phyloP scores from a whole-genome alignment of 1,140 invertebrate species.

The Drosophila repletoides region DNA sequence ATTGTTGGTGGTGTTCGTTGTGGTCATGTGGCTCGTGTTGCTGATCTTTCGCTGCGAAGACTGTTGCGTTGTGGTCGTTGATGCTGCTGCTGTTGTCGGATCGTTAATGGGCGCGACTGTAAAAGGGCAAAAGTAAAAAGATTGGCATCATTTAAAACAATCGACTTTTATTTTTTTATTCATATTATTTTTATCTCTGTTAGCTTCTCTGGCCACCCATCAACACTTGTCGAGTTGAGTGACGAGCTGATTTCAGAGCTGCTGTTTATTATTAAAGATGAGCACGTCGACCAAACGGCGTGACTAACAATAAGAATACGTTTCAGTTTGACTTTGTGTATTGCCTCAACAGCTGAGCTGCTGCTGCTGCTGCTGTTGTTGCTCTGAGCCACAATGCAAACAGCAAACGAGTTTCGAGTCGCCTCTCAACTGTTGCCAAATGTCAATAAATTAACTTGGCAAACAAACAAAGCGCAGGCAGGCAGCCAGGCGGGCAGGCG shows the following conservation, averaged over 20 bases:
- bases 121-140: slow-evolving; percentile 39
- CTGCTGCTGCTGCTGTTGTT: too few species aligned
- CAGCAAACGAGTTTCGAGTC: slow-evolving; percentile 62
- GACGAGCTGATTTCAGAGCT: slow-evolving; percentile 7
- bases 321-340: too few species aligned
- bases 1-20: slow-evolving; percentile 50
- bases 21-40: slow-evolving; percentile 52
- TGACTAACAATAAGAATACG: slow-evolving; percentile 62
- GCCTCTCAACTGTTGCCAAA: slow-evolving; percentile 64
- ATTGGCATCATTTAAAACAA: slow-evolving; percentile 36
- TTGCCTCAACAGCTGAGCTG: slow-evolving; percentile 68
- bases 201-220: slow-evolving; percentile 45
- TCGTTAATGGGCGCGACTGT: slow-evolving; percentile 79
- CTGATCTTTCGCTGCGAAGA: slow-evolving; percentile 54
- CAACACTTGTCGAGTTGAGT: not conserved
- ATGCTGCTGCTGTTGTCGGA: slow-evolving; percentile 29
- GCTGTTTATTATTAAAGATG: slow-evolving; percentile 58
- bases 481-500: too few species aligned
- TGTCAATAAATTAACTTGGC: slow-evolving; percentile 74
- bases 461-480: slow-evolving; percentile 53
- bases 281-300: slow-evolving; percentile 40
- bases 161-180: slow-evolving; percentile 14
- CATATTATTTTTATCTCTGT: slow-evolving; percentile 16
- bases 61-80: slow-evolving; percentile 38
- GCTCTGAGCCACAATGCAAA: slow-evolving; percentile 28